These are phyloP conservation scores for Osedax frankpressi DNA, from an alignment of 2,888 invertebrate genomes.

Conservation along the genomic window DNA sequence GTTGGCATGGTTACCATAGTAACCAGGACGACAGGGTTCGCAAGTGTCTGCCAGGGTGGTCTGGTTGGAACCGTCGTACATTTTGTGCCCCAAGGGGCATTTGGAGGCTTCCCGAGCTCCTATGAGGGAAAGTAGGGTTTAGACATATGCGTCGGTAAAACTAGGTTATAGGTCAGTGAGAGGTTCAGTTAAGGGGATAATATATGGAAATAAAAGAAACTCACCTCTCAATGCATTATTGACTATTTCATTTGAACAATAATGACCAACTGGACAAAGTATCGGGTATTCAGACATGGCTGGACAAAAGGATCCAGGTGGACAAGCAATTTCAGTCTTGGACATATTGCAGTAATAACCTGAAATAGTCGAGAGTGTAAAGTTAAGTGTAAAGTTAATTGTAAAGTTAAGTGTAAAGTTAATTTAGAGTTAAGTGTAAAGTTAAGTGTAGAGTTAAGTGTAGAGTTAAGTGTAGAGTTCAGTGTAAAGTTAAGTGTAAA, in stretches of 20 bases:
- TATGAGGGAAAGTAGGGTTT: background rate
- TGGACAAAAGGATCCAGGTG: constrained; percentile 41
- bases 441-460: no score
- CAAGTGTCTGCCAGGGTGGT: constrained; percentile 38
- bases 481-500: no score
- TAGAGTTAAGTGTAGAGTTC: no score
- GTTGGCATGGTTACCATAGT: constrained; percentile 35
- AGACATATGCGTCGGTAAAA: background rate
- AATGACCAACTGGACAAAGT: constrained; percentile 39
- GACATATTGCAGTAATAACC: constrained; percentile 42
- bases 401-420: background rate
- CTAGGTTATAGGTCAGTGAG: background rate
- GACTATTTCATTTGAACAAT: constrained; percentile 27
- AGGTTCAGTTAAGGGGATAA: no score
- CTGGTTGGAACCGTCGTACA: constrained; percentile 35
- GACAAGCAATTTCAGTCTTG: constrained; percentile 36
- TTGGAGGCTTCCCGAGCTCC: constrained; percentile 40
- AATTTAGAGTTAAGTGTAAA: no score
- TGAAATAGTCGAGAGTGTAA: no score
- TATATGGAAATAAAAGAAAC: no score
- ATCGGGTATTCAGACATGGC: constrained; percentile 34
- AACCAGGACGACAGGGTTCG: constrained; percentile 38
- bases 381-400: no score
- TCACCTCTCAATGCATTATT: constrained; percentile 21
- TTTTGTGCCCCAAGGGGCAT: constrained; percentile 40